Base-by-base conservation (phyloP, 2,113 vertebrate species). In the Barnardius zonarius region DNA sequence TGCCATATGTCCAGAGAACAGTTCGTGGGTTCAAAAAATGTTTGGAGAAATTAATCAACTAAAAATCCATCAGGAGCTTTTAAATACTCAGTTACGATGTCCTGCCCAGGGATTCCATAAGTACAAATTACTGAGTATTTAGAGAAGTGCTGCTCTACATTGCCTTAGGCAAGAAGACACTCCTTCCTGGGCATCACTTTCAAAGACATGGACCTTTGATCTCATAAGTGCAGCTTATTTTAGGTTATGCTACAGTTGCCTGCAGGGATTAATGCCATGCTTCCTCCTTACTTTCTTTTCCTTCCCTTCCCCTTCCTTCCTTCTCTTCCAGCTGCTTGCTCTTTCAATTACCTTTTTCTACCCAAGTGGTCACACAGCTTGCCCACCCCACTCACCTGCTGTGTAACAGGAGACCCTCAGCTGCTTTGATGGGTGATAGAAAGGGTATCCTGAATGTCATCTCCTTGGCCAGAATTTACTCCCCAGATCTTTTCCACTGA, bases 391-490 rank as follows among this genome's bases (percentile, higher is more conserved):
- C 96, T 98, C 91, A 95, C 92, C 77, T 96, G 93, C 69, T 89
- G 35, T 92, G 97, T 97, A 97, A 98, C 78, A 75, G 84, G 96
- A 98, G 77, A 76, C 66, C 62, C 87, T 96, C 96, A 97, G 96
- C 95, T 97, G 87, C 96, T 94, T 86, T 93, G 67, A 46, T 79
- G 83, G 54, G 33, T 86, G 33, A 93, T 88, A 84, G 81, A 72
- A 97, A 96, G 94, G 95, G 48, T 64, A 93, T 92, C 41, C 63
- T 2, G 49, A 81, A 83, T 5, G 9, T 41, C 73, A 74, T 68
- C 33, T 46, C 46, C 76, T 91, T 76, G 90, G 86, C 57, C 13
- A 48, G 74, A 74, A 91, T n/a, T 31, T 69, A 7, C 52, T 63
- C 49, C 43, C 80, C 92, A 89, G 66, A 93, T 43, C 66, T 81